Evolutionary conservation across 1,140 invertebrate genomes (phyloP), one percentile per base, ranked within the genome.

Genomic region (Trichomalopsis sarcophagae): DNA sequence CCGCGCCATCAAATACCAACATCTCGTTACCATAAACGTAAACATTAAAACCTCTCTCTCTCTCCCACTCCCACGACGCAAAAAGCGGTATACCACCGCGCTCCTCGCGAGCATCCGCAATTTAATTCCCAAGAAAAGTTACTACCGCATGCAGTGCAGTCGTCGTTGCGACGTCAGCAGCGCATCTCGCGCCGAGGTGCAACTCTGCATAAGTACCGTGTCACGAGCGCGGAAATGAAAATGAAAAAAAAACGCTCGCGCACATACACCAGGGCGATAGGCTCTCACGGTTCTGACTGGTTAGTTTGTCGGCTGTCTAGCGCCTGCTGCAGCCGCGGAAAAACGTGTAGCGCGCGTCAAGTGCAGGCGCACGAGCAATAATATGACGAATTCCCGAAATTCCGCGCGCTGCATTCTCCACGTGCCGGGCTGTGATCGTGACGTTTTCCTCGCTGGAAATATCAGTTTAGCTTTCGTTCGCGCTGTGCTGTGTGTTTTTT

Each of bases 341-440:
- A 81, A 50, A 76, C 27, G 81, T 68, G 81, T 50, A 83, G 50
- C 40, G 81, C 74, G 62, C 76, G 84, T 89, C 83, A 89, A 87
- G 77, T 81, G 79, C 86, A 89, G 85, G 47, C 21, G 21, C 68
- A 86, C 50, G 9, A 17, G 77, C 77, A 80, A 80, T 80, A 80
- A 80, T 68, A 68, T 80, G 77, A 80, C 55, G 77, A 36, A 62
- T 80, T 80, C 55, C 55, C 62, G 21, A 80, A 80, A 66, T 80
- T 80, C 33, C 50, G 2, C 55, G 23, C n/a, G 13, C n/a, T 76
- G 76, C 40, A 75, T 78, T 50, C 76, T n/a, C 76, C 40, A 0
- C 74, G 1, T 40, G 4, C 44, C 7, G 17, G 1, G 17, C 77
- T 80, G 27, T 27, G 77, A 80, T 80, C 77, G 77, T 80, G 77